phyloP scores from a whole-genome alignment of 2,113 vertebrate species.

The Sisor rabdophorus region DNA sequence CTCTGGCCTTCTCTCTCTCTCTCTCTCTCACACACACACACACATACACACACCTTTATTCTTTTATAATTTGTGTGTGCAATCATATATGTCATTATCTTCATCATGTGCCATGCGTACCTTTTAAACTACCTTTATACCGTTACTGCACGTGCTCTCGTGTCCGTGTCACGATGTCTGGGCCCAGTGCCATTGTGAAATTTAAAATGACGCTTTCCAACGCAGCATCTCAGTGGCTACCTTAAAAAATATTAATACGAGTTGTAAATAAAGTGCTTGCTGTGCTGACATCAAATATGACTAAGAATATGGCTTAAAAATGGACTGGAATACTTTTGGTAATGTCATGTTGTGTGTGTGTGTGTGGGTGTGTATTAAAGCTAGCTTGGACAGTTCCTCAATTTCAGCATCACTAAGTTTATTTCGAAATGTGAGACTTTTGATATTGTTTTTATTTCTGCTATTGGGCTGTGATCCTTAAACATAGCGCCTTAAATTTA shows the following conservation, averaged over 20 bases:
- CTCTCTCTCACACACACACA: constrained; percentile 3
- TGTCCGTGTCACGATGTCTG: background rate
- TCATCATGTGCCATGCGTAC: background rate
- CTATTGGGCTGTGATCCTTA: too few species aligned
- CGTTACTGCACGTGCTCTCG: background rate
- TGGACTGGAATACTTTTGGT: background rate
- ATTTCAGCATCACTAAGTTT: background rate
- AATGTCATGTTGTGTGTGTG: background rate
- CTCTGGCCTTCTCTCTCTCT: constrained; percentile 44
- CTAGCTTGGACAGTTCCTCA: background rate
- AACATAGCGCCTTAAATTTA: too few species aligned
- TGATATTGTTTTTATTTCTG: background rate
- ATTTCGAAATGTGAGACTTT: background rate
- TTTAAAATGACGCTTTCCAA: background rate
- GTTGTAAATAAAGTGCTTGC: background rate
- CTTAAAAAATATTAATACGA: background rate
- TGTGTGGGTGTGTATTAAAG: background rate
- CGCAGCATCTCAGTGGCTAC: background rate
- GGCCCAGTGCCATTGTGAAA: background rate
- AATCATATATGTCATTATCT: background rate
- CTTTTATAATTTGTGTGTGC: background rate
- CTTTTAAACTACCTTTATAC: background rate
- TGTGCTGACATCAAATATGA: background rate
- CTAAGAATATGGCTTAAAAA: background rate
- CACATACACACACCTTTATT: background rate